Evolutionary conservation across 2,113 vertebrate genomes (phyloP).

Genomic region (Cygnus atratus): DNA sequence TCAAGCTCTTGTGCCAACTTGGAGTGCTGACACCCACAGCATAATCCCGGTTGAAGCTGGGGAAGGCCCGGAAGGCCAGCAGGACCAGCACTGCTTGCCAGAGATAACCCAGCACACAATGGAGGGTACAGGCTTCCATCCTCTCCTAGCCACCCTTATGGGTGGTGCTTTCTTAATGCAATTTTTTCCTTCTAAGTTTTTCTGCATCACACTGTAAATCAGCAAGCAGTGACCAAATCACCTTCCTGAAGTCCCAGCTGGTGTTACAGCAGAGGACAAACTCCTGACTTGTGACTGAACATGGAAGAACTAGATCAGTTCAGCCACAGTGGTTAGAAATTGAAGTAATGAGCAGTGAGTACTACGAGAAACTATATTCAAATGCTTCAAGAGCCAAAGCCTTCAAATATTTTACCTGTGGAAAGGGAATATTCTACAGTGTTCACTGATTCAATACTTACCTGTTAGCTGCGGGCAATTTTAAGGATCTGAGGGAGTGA

Average conservation of each 20-base stretch:
- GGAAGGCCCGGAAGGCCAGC: not conserved
- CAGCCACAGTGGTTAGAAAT: not conserved
- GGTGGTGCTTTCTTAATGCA: not conserved
- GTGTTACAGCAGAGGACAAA: not conserved
- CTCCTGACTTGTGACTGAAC: not conserved
- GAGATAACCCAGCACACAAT: not conserved
- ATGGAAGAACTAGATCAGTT: not conserved
- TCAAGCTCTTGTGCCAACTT: slow-evolving; percentile 39
- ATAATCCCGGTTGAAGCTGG: slow-evolving; percentile 6
- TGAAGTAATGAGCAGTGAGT: not conserved
- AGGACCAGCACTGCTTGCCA: slow-evolving; percentile 2
- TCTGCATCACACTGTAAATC: not conserved
- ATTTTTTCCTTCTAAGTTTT: not conserved
- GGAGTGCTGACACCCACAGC: slow-evolving; percentile 8
- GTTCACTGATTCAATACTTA: not conserved
- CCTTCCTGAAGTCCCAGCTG: not conserved
- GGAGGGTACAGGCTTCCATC: not conserved
- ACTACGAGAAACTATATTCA: not conserved
- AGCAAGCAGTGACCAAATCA: not conserved
- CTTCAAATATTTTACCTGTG: not conserved
- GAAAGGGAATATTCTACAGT: not conserved
- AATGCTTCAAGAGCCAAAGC: not conserved
- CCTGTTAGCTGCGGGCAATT: not conserved
- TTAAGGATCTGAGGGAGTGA: not conserved
- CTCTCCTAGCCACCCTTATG: not conserved